phyloP scores from a whole-genome alignment of 2,888 invertebrate species.

The Dorcus parallelipipedus region DNA sequence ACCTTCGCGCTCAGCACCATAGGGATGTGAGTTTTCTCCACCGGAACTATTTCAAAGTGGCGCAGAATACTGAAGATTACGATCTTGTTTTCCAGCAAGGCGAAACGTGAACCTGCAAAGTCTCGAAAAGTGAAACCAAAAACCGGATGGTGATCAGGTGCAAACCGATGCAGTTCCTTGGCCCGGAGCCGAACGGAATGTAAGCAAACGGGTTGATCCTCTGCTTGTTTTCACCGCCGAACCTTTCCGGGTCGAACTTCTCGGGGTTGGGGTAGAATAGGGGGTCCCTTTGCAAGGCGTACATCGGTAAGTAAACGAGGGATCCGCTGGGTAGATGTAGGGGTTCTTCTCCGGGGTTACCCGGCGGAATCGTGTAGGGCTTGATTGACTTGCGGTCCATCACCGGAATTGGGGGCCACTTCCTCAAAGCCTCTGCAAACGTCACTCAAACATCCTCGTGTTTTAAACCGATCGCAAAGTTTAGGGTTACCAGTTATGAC shows the following conservation, averaged over 20 bases:
- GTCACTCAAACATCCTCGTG: too few relatives aligned
- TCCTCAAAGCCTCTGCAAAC: constrained; percentile 30
- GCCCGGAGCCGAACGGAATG: constrained; percentile 50
- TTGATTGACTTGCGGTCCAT: constrained; percentile 28
- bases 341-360: constrained; percentile 16
- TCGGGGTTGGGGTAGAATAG: constrained; percentile 34
- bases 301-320: constrained; percentile 30
- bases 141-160: too few relatives aligned
- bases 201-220: constrained; percentile 47
- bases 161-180: constrained; percentile 59
- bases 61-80: constrained; percentile 31
- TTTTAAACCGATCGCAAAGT: too few relatives aligned
- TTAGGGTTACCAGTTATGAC: neutral
- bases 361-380: constrained; percentile 26
- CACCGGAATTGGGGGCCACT: constrained; percentile 30
- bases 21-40: constrained; percentile 33
- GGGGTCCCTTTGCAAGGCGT: constrained; percentile 33
- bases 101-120: constrained; percentile 27
- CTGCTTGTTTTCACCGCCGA: constrained; percentile 54
- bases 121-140: too few relatives aligned
- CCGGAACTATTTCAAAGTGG: constrained; percentile 32
- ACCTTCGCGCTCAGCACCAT: constrained; percentile 18
- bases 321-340: constrained; percentile 18
- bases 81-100: constrained; percentile 33
- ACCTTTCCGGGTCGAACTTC: constrained; percentile 39